A percentile compares a stretch with the other conserved stretches of the same genome.
Conservation (phyloP, 2,113 vertebrate genomes). For the Amphiprion percula region DNA sequence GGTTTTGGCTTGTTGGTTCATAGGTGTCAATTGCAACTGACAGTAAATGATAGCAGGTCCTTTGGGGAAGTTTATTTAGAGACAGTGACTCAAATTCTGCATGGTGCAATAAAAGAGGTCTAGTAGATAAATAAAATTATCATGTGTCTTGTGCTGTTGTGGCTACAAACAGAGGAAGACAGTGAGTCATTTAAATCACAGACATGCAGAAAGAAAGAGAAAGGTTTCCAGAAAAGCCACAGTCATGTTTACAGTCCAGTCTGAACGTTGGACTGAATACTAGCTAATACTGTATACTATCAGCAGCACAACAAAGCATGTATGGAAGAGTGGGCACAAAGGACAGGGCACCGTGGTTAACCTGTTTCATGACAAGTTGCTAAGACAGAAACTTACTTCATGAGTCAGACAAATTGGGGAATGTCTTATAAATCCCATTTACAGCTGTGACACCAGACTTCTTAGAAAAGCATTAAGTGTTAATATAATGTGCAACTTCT, state of each 20-base stretch:
- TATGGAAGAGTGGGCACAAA: background rate
- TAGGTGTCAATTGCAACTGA: background rate
- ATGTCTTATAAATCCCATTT: background rate
- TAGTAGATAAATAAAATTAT: background rate
- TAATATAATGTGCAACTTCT: too few relatives aligned
- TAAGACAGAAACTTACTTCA: constrained; percentile 17
- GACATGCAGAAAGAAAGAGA: constrained; percentile 14
- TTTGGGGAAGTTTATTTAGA: background rate
- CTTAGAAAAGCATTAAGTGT: too few relatives aligned
- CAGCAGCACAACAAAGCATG: background rate
- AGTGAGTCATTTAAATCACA: constrained; percentile 2
- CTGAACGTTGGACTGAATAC: background rate
- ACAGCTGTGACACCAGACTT: background rate
- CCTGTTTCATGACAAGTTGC: background rate
- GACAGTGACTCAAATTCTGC: background rate
- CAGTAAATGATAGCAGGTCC: background rate
- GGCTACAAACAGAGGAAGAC: constrained; percentile 7
- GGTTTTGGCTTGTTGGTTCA: background rate
- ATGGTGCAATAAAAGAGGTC: background rate
- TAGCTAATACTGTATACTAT: background rate
- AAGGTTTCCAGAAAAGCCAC: constrained; percentile 33
- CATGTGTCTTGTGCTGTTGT: background rate
- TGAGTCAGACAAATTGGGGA: too few relatives aligned
- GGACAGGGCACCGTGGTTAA: constrained; percentile 35
- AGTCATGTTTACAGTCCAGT: constrained; percentile 18